These are phyloP conservation scores for Hippolais icterina DNA, from an alignment of 2,113 vertebrate species.

Conservation along the genomic window DNA sequence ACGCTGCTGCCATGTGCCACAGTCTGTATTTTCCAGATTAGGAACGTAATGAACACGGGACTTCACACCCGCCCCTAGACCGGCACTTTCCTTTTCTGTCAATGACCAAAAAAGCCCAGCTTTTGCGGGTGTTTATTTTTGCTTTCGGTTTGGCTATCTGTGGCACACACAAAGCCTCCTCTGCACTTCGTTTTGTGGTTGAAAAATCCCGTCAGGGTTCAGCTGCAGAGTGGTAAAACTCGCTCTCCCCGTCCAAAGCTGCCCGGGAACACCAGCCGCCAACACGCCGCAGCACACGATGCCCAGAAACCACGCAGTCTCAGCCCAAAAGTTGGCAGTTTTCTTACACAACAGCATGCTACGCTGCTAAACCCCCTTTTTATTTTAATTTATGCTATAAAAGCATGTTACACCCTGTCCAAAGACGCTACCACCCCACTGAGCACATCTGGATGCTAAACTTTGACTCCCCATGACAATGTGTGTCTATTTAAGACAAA, in stretches of 20 bases:
- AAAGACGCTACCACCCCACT: background rate
- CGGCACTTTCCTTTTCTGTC: background rate
- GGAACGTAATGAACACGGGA: accelerated
- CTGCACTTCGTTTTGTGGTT: background rate
- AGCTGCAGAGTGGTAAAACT: background rate
- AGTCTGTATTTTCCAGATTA: background rate
- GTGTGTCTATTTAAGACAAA: conserved; percentile 8
- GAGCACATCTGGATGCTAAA: conserved; percentile 13
- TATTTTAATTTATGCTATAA: conserved; percentile 26
- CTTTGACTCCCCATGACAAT: background rate
- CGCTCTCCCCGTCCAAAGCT: background rate
- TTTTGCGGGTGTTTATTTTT: background rate
- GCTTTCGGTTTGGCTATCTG: background rate
- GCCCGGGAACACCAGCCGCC: background rate
- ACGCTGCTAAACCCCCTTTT: background rate
- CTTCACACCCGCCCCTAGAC: background rate
- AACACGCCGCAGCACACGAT: accelerated
- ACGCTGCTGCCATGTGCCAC: background rate
- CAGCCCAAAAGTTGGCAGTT: background rate
- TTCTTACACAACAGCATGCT: background rate
- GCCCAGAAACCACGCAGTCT: background rate
- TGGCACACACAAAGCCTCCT: background rate
- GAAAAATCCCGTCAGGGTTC: background rate
- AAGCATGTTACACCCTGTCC: background rate
- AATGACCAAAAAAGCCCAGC: background rate